phyloP scores from a whole-genome alignment of 2,888 invertebrate species.

The Drosophila lutescens region DNA sequence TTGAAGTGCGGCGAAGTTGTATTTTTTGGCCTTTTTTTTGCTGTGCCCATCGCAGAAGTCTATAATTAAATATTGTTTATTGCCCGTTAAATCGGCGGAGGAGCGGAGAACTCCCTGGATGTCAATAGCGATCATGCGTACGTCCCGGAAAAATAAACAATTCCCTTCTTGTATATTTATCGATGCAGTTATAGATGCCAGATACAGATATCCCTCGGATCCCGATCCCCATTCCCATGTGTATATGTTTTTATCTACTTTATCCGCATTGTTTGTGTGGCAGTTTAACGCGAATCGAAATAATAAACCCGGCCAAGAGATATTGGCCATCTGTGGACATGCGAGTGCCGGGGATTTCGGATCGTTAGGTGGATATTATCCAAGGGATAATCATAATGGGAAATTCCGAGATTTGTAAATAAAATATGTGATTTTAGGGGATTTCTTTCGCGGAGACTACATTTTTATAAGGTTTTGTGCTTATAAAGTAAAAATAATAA shows the following conservation, averaged over 20 bases:
- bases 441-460: neutral
- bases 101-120: conserved; percentile 22
- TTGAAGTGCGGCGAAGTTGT: conserved; percentile 16
- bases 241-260: conserved; percentile 35
- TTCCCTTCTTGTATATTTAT: conserved; percentile 18
- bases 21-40: conserved; percentile 3
- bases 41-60: conserved; percentile 2
- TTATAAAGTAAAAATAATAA: no score
- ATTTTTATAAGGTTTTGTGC: no score
- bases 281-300: conserved; percentile 18
- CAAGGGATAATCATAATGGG: neutral
- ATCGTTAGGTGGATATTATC: neutral
- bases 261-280: conserved; percentile 32
- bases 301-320: conserved; percentile 48
- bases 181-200: conserved; percentile 17
- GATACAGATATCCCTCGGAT: conserved; percentile 13
- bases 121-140: conserved; percentile 29
- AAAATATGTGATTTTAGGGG: neutral
- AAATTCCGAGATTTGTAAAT: neutral
- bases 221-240: neutral
- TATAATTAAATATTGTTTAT: conserved; percentile 17
- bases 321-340: conserved; percentile 38
- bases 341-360: neutral
- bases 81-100: neutral
- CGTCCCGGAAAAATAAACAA: conserved; percentile 35